A percentile compares a stretch with the other conserved stretches of the same genome.
phyloP scores from a whole-genome alignment of 1,140 invertebrate genomes.

The Diprion similis region DNA sequence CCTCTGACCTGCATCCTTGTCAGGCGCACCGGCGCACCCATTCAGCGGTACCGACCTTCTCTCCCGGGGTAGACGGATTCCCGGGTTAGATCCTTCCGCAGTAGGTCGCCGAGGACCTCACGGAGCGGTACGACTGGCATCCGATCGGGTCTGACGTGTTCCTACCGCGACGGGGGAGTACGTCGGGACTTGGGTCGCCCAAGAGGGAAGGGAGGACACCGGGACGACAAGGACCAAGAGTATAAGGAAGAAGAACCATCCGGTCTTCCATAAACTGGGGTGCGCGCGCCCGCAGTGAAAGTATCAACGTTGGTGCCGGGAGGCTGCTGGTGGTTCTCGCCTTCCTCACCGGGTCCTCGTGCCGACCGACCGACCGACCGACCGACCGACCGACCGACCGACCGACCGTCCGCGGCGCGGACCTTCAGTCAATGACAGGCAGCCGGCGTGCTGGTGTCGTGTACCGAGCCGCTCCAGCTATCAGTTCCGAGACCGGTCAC shows the following conservation, averaged over 20 bases:
- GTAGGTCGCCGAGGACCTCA: background rate
- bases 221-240: background rate
- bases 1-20: conserved; percentile 26
- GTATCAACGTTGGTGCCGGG: conserved; percentile 22
- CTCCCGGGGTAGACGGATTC: conserved; percentile 1
- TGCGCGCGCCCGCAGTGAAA: conserved; percentile 47
- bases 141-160: background rate
- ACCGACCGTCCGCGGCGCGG: conserved; percentile 5
- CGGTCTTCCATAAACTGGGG: background rate
- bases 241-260: conserved; percentile 30
- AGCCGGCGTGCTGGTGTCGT: conserved; percentile 30
- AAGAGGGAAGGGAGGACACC: background rate
- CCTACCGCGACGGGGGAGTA: background rate
- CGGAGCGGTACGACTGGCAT: background rate
- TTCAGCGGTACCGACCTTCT: background rate
- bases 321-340: conserved; percentile 16
- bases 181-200: background rate
- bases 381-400: background rate
- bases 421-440: conserved; percentile 45
- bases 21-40: conserved; percentile 4
- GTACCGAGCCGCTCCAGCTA: background rate
- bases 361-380: background rate
- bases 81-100: background rate
- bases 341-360: conserved; percentile 17
- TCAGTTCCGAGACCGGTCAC: background rate